Conservation (phyloP, 2,113 vertebrate genomes). For the Laticauda colubrina region DNA sequence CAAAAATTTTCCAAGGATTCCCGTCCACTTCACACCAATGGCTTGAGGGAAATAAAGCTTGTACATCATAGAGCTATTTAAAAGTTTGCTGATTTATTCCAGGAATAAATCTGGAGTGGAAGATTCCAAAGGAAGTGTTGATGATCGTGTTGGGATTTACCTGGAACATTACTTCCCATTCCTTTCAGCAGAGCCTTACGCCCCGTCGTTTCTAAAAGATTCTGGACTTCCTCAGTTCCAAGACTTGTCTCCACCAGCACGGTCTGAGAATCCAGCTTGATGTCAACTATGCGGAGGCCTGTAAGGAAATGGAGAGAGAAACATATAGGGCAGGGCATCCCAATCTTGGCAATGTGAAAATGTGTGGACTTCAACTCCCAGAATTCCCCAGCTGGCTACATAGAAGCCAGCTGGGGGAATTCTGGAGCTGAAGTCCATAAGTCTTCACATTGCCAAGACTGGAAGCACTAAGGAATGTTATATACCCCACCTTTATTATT, state of each 20-base stretch:
- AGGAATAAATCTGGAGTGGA: too few relatives aligned
- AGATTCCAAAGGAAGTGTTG: background rate
- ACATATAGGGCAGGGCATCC: background rate
- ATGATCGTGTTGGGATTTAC: constrained; percentile 53
- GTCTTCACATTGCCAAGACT: background rate
- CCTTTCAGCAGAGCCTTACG: constrained; percentile 82
- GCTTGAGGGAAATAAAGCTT: too few relatives aligned
- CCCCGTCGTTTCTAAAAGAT: constrained; percentile 79
- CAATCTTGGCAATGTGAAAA: background rate
- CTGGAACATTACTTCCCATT: constrained; percentile 69
- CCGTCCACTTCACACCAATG: too few relatives aligned
- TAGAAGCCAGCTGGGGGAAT: background rate
- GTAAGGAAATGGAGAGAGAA: background rate
- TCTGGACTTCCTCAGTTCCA: constrained; percentile 74
- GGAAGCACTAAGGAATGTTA: too few relatives aligned
- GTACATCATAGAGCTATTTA: background rate
- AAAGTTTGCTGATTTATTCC: background rate
- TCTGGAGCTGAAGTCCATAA: background rate
- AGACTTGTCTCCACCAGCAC: constrained; percentile 82
- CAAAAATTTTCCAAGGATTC: background rate
- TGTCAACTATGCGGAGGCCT: constrained; percentile 75
- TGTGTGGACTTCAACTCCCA: background rate
- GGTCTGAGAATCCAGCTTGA: constrained; percentile 73
- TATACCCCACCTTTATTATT: too few relatives aligned
- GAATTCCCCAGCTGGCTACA: background rate